These are phyloP conservation scores for Carollia perspicillata DNA, from an alignment of 2,113 vertebrate genomes.

Conservation along the genomic window DNA sequence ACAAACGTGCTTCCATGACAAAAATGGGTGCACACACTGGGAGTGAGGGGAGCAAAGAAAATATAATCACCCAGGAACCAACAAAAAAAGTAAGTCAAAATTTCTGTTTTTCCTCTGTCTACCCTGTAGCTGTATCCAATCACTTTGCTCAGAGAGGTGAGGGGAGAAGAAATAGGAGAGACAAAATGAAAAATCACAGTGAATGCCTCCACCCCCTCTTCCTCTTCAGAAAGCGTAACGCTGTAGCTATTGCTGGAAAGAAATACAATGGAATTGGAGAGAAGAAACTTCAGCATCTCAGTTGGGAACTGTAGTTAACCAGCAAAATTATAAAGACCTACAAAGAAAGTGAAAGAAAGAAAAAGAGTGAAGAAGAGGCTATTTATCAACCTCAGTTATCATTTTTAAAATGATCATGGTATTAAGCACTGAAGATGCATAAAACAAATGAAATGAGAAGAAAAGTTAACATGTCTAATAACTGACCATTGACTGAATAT, in stretches of 20 bases:
- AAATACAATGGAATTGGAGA: background rate
- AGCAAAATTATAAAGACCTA: background rate
- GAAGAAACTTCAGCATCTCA: background rate
- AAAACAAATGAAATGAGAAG: background rate
- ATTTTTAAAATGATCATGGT: background rate
- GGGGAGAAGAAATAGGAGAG: background rate
- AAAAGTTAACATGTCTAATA: background rate
- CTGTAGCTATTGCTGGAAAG: background rate
- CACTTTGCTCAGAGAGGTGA: background rate
- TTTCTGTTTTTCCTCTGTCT: background rate
- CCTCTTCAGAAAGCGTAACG: background rate
- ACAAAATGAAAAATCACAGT: background rate
- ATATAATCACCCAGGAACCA: background rate
- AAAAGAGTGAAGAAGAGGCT: background rate
- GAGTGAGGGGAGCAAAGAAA: background rate
- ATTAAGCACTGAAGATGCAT: background rate
- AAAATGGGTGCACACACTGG: background rate
- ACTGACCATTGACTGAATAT: background rate
- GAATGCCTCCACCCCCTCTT: background rate
- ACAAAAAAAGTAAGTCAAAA: background rate
- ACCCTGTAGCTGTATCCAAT: background rate
- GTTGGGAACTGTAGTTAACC: background rate
- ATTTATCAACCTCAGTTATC: background rate
- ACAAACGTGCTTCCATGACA: background rate
- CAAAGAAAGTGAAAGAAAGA: background rate